These are phyloP conservation scores for Micrasema minimum DNA, from an alignment of 1,140 invertebrate genomes.

Conservation along the genomic window DNA sequence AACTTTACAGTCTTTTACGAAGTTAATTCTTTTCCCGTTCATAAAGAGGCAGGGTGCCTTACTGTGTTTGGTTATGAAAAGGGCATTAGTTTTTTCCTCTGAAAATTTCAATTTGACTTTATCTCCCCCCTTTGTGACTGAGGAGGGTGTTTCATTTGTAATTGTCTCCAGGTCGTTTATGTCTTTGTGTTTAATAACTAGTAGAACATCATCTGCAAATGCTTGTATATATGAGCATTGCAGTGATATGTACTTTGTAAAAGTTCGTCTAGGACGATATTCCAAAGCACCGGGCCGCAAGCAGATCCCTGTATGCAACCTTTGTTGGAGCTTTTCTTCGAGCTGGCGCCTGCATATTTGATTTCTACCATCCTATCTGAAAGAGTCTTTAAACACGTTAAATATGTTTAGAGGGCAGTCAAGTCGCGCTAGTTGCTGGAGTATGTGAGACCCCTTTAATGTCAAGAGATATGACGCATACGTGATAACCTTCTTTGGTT, in stretches of 20 bases:
- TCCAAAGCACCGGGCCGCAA: constrained; percentile 6
- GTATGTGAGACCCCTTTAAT: not conserved
- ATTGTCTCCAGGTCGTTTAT: not conserved
- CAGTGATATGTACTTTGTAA: constrained; percentile 66
- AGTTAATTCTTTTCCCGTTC: not conserved
- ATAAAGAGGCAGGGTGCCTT: not conserved
- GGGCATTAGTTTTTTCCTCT: constrained; percentile 10
- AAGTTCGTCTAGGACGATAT: constrained; percentile 13
- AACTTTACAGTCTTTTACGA: constrained; percentile 3
- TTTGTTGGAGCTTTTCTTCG: not conserved
- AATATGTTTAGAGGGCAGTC: not conserved
- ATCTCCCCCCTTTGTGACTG: not conserved
- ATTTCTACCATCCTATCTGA: not conserved
- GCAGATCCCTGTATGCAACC: constrained; percentile 7
- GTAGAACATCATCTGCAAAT: constrained; percentile 2
- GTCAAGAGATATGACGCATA: not conserved
- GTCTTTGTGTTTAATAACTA: not conserved
- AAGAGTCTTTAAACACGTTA: not conserved
- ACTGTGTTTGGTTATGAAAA: constrained; percentile 1
- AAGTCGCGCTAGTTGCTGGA: not conserved
- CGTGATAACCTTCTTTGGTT: not conserved
- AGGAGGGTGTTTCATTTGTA: not conserved
- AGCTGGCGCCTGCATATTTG: constrained; percentile 53
- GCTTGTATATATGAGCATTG: constrained; percentile 69
- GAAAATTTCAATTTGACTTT: constrained; percentile 8